Evolutionary conservation across 1,140 invertebrate species (phyloP).

Genomic region (Bilobella aurantiaca): DNA sequence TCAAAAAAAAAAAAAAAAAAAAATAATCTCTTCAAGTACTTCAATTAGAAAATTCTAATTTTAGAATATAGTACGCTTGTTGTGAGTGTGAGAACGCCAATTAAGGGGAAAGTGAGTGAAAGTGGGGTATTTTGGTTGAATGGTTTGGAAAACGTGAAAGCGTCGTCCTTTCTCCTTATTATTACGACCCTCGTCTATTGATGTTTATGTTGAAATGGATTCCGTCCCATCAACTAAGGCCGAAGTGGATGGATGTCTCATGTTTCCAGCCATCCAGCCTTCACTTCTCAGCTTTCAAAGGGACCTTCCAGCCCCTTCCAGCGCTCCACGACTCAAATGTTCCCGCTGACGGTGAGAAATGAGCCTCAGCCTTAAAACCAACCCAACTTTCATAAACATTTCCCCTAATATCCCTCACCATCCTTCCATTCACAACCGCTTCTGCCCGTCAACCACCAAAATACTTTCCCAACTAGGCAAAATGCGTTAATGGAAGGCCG

Average conservation of each 20-base stretch:
- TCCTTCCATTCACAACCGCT: not conserved
- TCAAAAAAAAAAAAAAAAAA: too few relatives aligned
- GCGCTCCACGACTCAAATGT: not conserved
- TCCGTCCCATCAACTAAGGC: not conserved
- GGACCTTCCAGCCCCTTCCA: too few relatives aligned
- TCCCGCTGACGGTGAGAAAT: not conserved
- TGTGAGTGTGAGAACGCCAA: too few relatives aligned
- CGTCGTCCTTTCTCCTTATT: too few relatives aligned
- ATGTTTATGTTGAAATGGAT: not conserved
- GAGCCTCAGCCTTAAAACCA: not conserved
- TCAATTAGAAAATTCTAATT: too few relatives aligned
- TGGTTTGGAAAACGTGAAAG: too few relatives aligned
- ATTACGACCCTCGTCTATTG: too few relatives aligned
- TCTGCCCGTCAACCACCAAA: not conserved
- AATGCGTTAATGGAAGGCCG: not conserved
- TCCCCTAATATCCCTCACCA: not conserved
- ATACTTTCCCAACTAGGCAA: too few relatives aligned
- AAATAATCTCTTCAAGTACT: too few relatives aligned
- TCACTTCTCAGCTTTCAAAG: not conserved
- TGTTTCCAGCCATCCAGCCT: not conserved
- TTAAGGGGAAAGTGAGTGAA: too few relatives aligned
- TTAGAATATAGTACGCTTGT: too few relatives aligned
- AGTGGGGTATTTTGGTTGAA: too few relatives aligned
- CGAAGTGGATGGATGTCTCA: not conserved
- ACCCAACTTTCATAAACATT: not conserved